Base-by-base conservation (phyloP, 2,888 invertebrate genomes). In the Hipparchia semele region DNA sequence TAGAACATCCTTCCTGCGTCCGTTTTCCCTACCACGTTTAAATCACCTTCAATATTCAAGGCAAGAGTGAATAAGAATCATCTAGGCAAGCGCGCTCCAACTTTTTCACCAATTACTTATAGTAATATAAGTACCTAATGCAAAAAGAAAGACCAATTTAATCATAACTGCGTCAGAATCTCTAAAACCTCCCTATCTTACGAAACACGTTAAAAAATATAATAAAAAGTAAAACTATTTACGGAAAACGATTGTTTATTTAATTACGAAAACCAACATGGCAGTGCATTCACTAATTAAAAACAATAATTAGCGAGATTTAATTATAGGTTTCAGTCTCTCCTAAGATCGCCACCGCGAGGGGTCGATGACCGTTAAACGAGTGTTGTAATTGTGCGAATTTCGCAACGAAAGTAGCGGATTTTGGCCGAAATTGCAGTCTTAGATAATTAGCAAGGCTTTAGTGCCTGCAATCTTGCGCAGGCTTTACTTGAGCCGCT, bases 331-430 rank as follows among this genome's bases (percentile, higher is more conserved):
- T 78, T 73, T 76, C 70, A 71, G 72, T 66, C 33, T 70, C 68
- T 59, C 51, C 68, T 72, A 56, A 74, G 72, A 76, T 62, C 64
- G 66, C 76, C 76, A 70, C 76, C 75, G 74, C 78, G 59, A 46
- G 46, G 70, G 79, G 78, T 75, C 83, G 73, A 77, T 69, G 81
- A 80, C 81, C 84, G 79, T 72, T 51, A 0, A 69, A 71, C 68
- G 77, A 73, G 79, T 81, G 80, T 81, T 75, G 74, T 78, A 78
- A 77, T 76, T 77, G 67, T 65, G 72, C 71, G 76, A 74, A 78
- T 78, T 75, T 76, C 76, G 76, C 72, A 76, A 79, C 65, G 70
- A 76, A 72, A 76, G 76, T 73, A 69, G 72, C 59, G 68, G 68
- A 71, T 74, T 72, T 73, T 45, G n/a, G 64, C 56, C 59, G 70